Evolutionary conservation across 2,113 vertebrate species (phyloP).

Genomic region (Dipodomys merriami): DNA sequence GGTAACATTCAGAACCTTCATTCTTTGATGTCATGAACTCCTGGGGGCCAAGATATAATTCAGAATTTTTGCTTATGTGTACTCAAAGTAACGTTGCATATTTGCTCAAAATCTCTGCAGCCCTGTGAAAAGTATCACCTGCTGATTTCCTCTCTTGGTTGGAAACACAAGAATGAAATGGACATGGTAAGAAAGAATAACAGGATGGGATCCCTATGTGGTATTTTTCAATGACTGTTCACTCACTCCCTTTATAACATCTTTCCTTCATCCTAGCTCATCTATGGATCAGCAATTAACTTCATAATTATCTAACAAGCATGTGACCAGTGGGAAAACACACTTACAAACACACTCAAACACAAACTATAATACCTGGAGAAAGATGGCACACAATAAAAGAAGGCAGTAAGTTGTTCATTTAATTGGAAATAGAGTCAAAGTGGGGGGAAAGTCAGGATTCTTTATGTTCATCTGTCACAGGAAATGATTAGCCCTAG

Average conservation of each 20-base stretch:
- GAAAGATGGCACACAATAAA: constrained; percentile 51
- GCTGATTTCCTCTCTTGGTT: neutral
- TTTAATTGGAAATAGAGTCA: constrained; percentile 39
- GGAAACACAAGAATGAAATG: neutral
- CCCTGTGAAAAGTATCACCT: constrained; percentile 40
- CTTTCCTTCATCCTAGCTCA: constrained; percentile 39
- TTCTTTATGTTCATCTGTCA: constrained; percentile 47
- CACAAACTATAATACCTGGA: neutral
- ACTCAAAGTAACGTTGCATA: constrained; percentile 48
- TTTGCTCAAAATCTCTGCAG: constrained; percentile 48
- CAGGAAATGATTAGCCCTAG: constrained; percentile 24
- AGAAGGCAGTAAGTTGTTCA: constrained; percentile 29
- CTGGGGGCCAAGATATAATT: neutral
- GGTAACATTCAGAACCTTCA: neutral
- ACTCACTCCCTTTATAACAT: neutral
- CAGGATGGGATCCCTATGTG: neutral
- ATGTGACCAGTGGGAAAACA: neutral
- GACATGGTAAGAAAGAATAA: neutral
- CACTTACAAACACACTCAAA: neutral
- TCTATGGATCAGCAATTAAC: constrained; percentile 33
- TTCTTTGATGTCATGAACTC: constrained; percentile 23
- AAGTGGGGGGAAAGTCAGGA: neutral
- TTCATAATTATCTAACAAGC: constrained; percentile 35
- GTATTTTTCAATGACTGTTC: constrained; percentile 49
- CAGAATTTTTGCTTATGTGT: constrained; percentile 17